Base-by-base conservation (phyloP, 2,888 invertebrate genomes). In the Myopa testacea region DNA sequence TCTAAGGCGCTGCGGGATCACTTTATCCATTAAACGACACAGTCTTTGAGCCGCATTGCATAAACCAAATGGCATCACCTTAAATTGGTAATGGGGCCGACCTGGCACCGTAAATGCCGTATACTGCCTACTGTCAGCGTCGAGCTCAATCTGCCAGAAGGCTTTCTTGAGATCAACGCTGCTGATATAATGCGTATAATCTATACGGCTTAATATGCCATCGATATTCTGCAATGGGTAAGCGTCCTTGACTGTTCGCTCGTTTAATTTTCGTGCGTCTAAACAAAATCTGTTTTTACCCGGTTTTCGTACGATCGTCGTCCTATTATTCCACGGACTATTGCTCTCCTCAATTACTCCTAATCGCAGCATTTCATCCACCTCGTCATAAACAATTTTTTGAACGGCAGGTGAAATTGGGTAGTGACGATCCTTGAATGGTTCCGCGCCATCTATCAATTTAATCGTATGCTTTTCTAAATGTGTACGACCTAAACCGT, bases 21-120 rank as follows among this genome's bases (percentile, higher is more conserved):
- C 14, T 55, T 71, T 37, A 34, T 71, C 71, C 71, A 71, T 71
- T 6, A 71, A 37, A 10, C 71, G 55, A 38, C 55, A 71, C 52
- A 71, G 45, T 16, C 50, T 52, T 10, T 52, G 58, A 4, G 34
- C 37, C 10, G 52, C 71, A n/a, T 71, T 71, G n/a, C 71, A 71
- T 16, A 71, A 26, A 5, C 71, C 71, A 14, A 38, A 65, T 26
- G 26, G 26, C 26, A 26, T 26, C 26, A 26, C 26, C 2, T 26
- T 26, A 26, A 26, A 26, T 26, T 26, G 26, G 26, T 26, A 26
- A 26, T 26, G 26, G 26, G 26, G 26, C 26, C 26, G 26, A 26
- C 26, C 26, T 26, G 71, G 71, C 12, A 71, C 38, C 10, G 71
- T 71, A n/a, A 71, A 71, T 26, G 71, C 58, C 4, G 55, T 71